phyloP scores from a whole-genome alignment of 1,140 invertebrate genomes.

The Drosophila chauvacae region DNA sequence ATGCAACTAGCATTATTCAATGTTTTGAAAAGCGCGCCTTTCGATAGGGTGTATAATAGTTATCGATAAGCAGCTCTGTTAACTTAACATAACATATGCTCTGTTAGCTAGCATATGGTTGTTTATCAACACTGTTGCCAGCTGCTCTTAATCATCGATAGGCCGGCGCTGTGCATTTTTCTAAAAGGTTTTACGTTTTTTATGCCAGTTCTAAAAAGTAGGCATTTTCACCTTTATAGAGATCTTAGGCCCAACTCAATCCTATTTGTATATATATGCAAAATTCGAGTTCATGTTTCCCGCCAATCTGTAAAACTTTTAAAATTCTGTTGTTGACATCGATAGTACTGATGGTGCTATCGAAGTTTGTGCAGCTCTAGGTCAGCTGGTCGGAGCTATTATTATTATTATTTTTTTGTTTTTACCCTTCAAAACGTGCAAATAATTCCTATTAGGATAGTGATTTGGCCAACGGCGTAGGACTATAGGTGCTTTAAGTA shows the following conservation, averaged over 20 bases:
- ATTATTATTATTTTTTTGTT: constrained; percentile 17
- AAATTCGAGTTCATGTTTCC: background rate
- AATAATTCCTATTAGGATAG: background rate
- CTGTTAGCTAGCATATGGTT: constrained; percentile 3
- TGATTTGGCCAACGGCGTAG: background rate
- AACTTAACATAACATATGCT: constrained; percentile 4
- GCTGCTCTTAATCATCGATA: constrained; percentile 20
- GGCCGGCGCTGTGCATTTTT: too few relatives aligned
- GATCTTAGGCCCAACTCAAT: background rate
- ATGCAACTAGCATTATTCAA: background rate
- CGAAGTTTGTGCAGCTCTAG: background rate
- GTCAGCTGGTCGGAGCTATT: constrained; percentile 2
- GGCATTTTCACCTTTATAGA: too few relatives aligned
- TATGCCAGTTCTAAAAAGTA: background rate
- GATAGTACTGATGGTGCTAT: too few relatives aligned
- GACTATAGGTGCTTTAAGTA: background rate
- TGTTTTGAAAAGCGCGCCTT: constrained; percentile 19
- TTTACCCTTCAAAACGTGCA: constrained; percentile 16
- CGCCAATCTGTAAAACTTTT: background rate
- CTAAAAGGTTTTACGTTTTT: background rate
- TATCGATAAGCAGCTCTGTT: background rate
- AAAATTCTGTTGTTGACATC: background rate
- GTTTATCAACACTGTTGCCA: constrained; percentile 13
- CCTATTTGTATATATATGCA: too few relatives aligned
- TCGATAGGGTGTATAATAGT: background rate